Base-by-base conservation (phyloP, 1,140 invertebrate genomes). In the Eriocheir sinensis region DNA sequence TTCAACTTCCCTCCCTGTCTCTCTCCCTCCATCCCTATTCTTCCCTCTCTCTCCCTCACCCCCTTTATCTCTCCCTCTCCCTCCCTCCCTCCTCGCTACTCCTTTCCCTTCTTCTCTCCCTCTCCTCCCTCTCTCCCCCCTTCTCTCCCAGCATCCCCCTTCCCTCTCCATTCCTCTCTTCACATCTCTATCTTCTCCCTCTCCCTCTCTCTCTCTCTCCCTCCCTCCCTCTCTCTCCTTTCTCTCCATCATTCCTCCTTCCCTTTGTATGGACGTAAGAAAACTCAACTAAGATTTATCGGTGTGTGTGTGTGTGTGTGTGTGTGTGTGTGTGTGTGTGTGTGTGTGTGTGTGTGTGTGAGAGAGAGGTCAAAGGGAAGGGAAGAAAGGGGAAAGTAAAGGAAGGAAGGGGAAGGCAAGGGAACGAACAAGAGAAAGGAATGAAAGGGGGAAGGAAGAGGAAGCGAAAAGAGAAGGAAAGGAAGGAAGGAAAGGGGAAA, bases 321-420 rank as follows among this genome's bases (percentile, higher is more conserved):
- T 83, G 30, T 83, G 81, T 83, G 81, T 83, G 81, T 30, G 81
- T 83, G 81, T 83, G 81, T 83, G 30, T 83, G 81, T 83, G 81
- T 83, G 81, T 83, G 81, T 83, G 81, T 83, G 81, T 83, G 81
- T 83, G 81, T 83, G 81, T 83, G 81, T 83, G 81, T 83, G 17
- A 72, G 53, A 72, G 53, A 72, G 53, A 72, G 12, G 53, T 12
- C 53, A 72, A 12, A 72, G 12, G 53, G 53, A 72, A 72, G 27
- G 53, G 53, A 27, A 12, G 53, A 72, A 27, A 72, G 12, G 27
- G 53, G 53, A 72, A 72, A 27, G 27, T 12, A 72, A 27, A 72
- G 12, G 27, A 72, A 12, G 27, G 12, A 72, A 12, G 53, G 53
- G 27, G 27, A 72, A 12, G 27, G 53, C 12, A 72, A 72, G 53